Evolutionary conservation across 2,797 vertebrate genomes (phyloP), one percentile per base, ranked within the genome.

Genomic region (Alca torda): DNA sequence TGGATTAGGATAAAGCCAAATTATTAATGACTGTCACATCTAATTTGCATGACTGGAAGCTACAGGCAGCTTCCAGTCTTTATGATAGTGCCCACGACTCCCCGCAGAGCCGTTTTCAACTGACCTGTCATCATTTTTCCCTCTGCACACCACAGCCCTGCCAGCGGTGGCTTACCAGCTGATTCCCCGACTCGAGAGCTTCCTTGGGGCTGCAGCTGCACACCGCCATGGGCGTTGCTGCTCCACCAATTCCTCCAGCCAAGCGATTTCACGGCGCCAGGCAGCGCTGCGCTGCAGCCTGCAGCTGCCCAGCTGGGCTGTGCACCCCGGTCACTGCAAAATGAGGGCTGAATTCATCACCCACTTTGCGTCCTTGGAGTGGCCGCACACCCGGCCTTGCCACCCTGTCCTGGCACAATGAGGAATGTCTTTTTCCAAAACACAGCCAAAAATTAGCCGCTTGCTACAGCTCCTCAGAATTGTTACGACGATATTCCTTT

Each of bases 11-110:
- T 51, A 89, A 88, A 94, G 73, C 53, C 68, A 89, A 86, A 57
- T 95, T 93, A 87, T 87, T 92, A 93, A 94, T 82, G 76, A 86
- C 87, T 91, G 84, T 89, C 87, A 60, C 48, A 77, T 80, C 78
- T 92, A 57, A 89, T 92, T 94, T 79, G 82, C 74, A 72, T 60
- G 75, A 85, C 74, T 93, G 72, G 70, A 95, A 94, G 90, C 88
- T 75, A 90, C 53, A 43, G 61, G 45, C 69, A 61, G 70, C 74
- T 92, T 84, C 72, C 69, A 89, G 69, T 67, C 94, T 90, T 84
- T 93, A 89, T 60, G 61, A 51, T 3, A 69, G 72, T 24, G 75
- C 84, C 86, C 13, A 61, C 84, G 90, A 59, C 68, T 95, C 89
- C 84, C 92, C 5, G 9, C 75, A 89, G 95, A 92, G 75, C 56